These are phyloP conservation scores for Halcyon malimbica DNA, from an alignment of 2,113 vertebrate genomes.

Conservation along the genomic window DNA sequence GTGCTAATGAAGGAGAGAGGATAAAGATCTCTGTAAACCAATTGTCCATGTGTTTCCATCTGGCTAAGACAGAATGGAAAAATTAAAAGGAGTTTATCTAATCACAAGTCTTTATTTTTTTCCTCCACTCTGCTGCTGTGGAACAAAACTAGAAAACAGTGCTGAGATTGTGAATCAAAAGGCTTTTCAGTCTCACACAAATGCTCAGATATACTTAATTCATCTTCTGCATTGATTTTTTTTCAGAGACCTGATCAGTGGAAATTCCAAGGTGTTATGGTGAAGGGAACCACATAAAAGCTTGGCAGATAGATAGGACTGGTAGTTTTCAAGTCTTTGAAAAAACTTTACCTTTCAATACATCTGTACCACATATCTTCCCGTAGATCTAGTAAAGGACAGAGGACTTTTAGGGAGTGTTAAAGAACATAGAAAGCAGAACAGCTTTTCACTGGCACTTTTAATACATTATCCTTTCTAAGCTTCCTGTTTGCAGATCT, in stretches of 20 bases:
- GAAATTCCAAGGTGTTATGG: slow-evolving; percentile 35
- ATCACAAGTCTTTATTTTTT: background rate
- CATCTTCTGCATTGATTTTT: slow-evolving; percentile 39
- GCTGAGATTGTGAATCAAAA: background rate
- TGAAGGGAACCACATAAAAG: slow-evolving; percentile 31
- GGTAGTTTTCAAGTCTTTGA: slow-evolving; percentile 36
- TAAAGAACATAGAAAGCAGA: slow-evolving; percentile 46
- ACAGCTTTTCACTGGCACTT: slow-evolving; percentile 18
- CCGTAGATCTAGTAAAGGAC: slow-evolving; percentile 31
- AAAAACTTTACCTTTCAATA: slow-evolving; percentile 47
- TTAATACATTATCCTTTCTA: slow-evolving; percentile 50
- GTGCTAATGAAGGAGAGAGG: slow-evolving; percentile 61
- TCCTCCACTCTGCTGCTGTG: background rate
- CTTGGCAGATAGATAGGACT: background rate
- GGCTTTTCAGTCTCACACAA: background rate
- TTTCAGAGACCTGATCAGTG: slow-evolving; percentile 5
- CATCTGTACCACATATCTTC: slow-evolving; percentile 27
- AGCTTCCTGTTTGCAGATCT: slow-evolving; percentile 62
- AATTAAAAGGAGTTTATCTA: slow-evolving; percentile 51
- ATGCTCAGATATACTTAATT: slow-evolving; percentile 25
- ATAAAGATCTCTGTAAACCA: slow-evolving; percentile 65
- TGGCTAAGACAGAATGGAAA: slow-evolving; percentile 44
- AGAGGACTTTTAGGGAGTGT: slow-evolving; percentile 23
- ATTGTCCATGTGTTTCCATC: slow-evolving; percentile 55
- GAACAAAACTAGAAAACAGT: background rate